These are phyloP conservation scores for Origma solitaria DNA, from an alignment of 2,113 vertebrate species.

Conservation along the genomic window DNA sequence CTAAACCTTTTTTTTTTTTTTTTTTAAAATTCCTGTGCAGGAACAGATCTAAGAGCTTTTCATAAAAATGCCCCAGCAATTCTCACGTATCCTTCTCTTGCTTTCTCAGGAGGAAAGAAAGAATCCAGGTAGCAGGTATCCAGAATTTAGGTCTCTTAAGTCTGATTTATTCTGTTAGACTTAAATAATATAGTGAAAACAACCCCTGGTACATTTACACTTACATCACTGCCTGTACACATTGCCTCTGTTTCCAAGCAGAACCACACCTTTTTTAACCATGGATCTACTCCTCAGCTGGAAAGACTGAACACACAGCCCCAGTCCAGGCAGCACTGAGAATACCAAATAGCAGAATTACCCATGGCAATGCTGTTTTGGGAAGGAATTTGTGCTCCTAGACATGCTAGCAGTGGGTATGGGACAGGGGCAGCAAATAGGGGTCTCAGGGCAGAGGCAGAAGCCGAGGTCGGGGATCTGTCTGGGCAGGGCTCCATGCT, in stretches of 20 bases:
- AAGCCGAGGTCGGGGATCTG: neutral
- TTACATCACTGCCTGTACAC: neutral
- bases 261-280: conserved; percentile 51
- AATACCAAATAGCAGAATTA: neutral
- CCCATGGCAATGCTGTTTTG: neutral
- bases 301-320: accelerated
- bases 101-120: neutral
- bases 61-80: neutral
- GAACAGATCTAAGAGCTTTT: neutral
- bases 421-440: neutral
- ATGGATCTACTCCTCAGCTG: neutral
- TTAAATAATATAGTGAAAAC: neutral
- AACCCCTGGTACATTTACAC: neutral
- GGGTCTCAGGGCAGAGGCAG: neutral
- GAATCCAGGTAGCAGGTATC: neutral
- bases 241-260: neutral
- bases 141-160: neutral
- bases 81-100: neutral
- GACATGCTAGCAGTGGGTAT: neutral
- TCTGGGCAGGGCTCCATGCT: neutral
- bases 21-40: neutral
- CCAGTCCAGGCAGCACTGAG: accelerated
- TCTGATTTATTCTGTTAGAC: neutral
- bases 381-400: neutral
- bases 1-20: neutral